Percentiles rank a stretch among this genome's conserved stretches.
These are phyloP conservation scores for Anableps anableps DNA, from an alignment of 2,797 vertebrate genomes.

Conservation along the genomic window DNA sequence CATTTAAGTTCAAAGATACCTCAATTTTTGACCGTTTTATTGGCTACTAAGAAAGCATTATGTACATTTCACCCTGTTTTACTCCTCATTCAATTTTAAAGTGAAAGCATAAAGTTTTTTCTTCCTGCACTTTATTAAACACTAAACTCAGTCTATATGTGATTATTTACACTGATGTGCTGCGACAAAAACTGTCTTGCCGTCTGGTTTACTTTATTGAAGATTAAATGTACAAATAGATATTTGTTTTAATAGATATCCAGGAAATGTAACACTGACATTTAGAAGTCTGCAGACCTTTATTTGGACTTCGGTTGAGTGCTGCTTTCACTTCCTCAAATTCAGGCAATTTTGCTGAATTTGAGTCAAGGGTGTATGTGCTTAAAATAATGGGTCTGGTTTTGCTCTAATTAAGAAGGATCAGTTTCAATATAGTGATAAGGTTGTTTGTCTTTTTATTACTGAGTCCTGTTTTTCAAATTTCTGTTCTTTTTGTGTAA, in stretches of 20 bases:
- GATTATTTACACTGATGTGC: not conserved
- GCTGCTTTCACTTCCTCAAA: slow-evolving; percentile 54
- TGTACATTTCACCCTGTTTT: not conserved
- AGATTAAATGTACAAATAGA: not conserved
- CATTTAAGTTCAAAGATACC: not conserved
- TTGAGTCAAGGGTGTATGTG: slow-evolving; percentile 9
- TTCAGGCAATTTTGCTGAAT: slow-evolving; percentile 34
- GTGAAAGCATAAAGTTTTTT: not conserved
- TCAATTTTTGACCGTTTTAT: not conserved
- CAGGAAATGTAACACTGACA: slow-evolving; percentile 23
- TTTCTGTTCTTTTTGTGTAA: not conserved
- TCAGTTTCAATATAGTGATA: not conserved
- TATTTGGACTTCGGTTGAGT: slow-evolving; percentile 34
- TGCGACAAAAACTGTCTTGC: not conserved
- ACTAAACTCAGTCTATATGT: not conserved
- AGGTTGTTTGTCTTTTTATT: not conserved
- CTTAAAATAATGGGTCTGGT: slow-evolving; percentile 5
- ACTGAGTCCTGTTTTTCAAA: not conserved
- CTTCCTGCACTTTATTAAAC: not conserved
- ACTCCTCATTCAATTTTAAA: not conserved
- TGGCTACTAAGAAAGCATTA: not conserved
- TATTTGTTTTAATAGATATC: not conserved
- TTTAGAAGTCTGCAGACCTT: slow-evolving; percentile 17
- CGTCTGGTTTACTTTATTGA: slow-evolving; percentile 4
- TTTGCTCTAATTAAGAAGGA: not conserved